These are phyloP conservation scores for Lochmaea crataegi DNA, from an alignment of 2,888 invertebrate species.

Conservation along the genomic window DNA sequence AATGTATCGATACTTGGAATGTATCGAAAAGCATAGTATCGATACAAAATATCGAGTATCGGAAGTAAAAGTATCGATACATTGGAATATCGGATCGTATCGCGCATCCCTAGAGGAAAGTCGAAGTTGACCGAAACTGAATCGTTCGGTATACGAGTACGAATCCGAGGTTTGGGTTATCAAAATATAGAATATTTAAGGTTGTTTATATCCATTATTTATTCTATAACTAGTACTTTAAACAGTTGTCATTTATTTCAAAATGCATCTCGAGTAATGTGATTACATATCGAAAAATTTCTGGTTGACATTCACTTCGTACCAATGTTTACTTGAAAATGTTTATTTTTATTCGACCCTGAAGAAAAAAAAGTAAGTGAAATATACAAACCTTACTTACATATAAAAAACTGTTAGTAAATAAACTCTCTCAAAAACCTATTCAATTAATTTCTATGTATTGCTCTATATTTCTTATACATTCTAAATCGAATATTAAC, in stretches of 20 bases:
- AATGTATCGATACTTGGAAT: no score
- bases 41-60: no score
- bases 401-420: conserved; percentile 20
- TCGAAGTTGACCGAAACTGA: no score
- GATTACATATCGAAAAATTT: background rate
- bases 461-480: background rate
- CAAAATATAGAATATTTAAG: background rate
- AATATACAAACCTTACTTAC: conserved; percentile 21
- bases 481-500: background rate
- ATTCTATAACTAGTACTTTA: background rate
- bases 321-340: conserved; percentile 19
- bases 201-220: background rate
- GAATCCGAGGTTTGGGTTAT: no score
- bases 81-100: no score
- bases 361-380: conserved; percentile 36
- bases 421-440: background rate
- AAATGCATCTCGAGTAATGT: background rate
- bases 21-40: no score
- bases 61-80: no score
- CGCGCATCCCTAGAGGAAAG: no score
- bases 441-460: background rate
- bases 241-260: background rate
- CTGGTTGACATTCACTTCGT: background rate
- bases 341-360: conserved; percentile 32
- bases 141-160: no score